These are phyloP conservation scores for Cynaeus angustus DNA, from an alignment of 2,888 invertebrate species.

Conservation along the genomic window DNA sequence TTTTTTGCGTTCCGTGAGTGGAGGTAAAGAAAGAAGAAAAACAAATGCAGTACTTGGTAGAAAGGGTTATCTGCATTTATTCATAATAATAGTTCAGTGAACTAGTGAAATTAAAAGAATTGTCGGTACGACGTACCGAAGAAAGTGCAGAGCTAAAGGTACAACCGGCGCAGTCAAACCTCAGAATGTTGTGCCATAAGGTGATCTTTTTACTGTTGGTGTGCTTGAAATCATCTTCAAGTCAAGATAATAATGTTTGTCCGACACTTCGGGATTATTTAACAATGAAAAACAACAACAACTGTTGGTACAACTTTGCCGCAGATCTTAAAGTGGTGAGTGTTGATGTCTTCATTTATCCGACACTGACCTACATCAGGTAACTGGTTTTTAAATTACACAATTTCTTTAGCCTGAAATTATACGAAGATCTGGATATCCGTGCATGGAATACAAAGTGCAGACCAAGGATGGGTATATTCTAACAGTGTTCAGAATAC, in stretches of 20 bases:
- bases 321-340: conserved; percentile 67
- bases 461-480: conserved; percentile 65
- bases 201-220: conserved; percentile 28
- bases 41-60: conserved; percentile 34
- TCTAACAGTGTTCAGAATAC: conserved; percentile 63
- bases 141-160: conserved; percentile 53
- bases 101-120: conserved; percentile 54
- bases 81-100: conserved; percentile 53
- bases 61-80: conserved; percentile 38
- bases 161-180: conserved; percentile 19
- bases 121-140: conserved; percentile 46
- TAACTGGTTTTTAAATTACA: conserved; percentile 18
- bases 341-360: conserved; percentile 37
- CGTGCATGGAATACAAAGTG: conserved; percentile 64
- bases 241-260: conserved; percentile 66
- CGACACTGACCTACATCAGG: conserved; percentile 4
- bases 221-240: conserved; percentile 10
- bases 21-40: conserved; percentile 13
- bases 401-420: conserved; percentile 64
- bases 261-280: conserved; percentile 65
- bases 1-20: conserved; percentile 22
- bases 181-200: conserved; percentile 47
- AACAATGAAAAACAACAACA: conserved; percentile 63
- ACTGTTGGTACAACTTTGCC: conserved; percentile 68
- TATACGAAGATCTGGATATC: conserved; percentile 62